Percentiles rank a stretch among this genome's conserved stretches.
phyloP scores from a whole-genome alignment of 2,113 vertebrate genomes.

The Planiliza haematocheilus region DNA sequence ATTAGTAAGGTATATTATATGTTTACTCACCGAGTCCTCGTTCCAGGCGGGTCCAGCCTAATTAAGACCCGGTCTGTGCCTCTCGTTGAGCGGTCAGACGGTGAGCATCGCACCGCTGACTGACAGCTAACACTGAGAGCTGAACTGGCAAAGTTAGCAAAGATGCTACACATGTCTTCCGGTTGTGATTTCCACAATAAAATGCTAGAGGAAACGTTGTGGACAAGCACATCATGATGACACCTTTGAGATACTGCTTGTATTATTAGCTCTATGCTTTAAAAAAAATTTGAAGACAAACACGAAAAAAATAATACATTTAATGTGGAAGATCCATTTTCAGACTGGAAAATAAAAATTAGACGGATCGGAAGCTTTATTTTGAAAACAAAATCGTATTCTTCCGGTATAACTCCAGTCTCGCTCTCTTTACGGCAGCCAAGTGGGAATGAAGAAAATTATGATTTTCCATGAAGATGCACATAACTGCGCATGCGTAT shows the following conservation, averaged over 20 bases:
- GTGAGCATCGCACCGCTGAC: slow-evolving; percentile 26
- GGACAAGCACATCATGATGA: too few species aligned
- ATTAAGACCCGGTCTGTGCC: neutral
- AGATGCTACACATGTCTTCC: accelerated
- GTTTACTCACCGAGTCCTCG: slow-evolving; percentile 20
- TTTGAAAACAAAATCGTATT: too few species aligned
- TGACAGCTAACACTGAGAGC: slow-evolving; percentile 14
- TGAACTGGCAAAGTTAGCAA: neutral
- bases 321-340: too few species aligned
- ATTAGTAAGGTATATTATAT: too few species aligned
- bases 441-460: slow-evolving; percentile 1
- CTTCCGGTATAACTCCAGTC: too few species aligned
- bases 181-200: slow-evolving; percentile 13
- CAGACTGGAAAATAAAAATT: too few species aligned
- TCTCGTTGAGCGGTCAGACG: neutral
- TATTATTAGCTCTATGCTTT: too few species aligned
- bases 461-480: slow-evolving; percentile 23
- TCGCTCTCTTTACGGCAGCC: too few species aligned
- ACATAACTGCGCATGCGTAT: slow-evolving; percentile 47
- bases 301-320: too few species aligned
- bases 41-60: neutral
- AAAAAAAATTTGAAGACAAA: too few species aligned
- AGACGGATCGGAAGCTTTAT: too few species aligned
- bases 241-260: too few species aligned
- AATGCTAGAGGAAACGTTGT: neutral